Base-by-base conservation (phyloP, 1,140 invertebrate species). In the Camponotus floridanus region DNA sequence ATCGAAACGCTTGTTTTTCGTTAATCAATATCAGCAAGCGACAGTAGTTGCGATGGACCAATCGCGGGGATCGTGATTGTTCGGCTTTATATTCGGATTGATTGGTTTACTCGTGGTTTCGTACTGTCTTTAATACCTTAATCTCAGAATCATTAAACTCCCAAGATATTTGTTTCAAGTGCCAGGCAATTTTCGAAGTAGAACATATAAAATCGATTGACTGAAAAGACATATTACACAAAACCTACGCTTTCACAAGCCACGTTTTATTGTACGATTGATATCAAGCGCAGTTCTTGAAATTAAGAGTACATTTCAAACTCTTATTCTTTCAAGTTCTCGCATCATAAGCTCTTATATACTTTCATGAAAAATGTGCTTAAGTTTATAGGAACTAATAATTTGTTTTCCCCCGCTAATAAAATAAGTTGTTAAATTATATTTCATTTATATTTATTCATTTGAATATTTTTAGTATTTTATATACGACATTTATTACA, bases 111-210 rank as follows among this genome's bases (percentile, higher is more conserved):
- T 21, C 45, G 73, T 61, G 67, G 51, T 55, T 83, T 64, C 42
- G 42, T 39, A 13, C 59, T 21, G 65, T 59, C 73, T 65, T 78
- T 78, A 78, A 85, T 78, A 45, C 18, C 36, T 13, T 85, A 85
- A 85, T 78, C 81, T 62, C 39, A 11, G 39, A 81, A 57, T 57
- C 67, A 76, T 87, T 80, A 86, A 73, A 76, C 15, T 65, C 33
- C 18, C 15, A 78, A 57, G 33, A 42, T 48, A 48, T 74, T 42
- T 61, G 11, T 21, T 61, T n/a, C 55, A 2, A 11, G 33, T 42
- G 39, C 3, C 57, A 31, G 45, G 7, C 31, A 62, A 26, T 18
- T 51, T 42, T 36, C 68, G 57, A 83, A 26, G 39, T 33, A 15
- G n/a, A 73, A n/a, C 39, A 62, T 48, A 33, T 31, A 48, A 74